phyloP scores from a whole-genome alignment of 2,888 invertebrate genomes.

The Piscicola geometra region DNA sequence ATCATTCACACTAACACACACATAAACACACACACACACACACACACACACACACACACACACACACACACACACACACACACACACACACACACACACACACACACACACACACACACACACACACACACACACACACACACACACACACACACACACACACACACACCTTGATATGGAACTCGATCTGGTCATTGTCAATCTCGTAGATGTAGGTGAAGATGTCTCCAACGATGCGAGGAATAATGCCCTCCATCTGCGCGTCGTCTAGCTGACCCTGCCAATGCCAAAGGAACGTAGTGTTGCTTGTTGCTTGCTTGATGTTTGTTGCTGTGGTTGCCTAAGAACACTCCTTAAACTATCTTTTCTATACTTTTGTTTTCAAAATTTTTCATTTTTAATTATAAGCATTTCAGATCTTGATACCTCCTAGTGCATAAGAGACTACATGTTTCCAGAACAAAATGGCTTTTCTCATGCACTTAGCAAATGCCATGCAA shows the following conservation, averaged over 20 bases:
- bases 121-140: conserved; percentile 14
- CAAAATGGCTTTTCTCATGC: too few species aligned
- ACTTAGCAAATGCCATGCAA: background rate
- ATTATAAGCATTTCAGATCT: too few species aligned
- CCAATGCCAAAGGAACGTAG: too few species aligned
- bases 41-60: conserved; percentile 17
- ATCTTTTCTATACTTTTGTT: too few species aligned
- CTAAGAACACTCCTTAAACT: too few species aligned
- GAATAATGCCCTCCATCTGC: conserved; percentile 72
- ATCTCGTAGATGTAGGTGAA: conserved; percentile 99
- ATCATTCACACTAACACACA: conserved; percentile 9
- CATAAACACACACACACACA: conserved; percentile 16
- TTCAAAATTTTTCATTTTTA: too few species aligned
- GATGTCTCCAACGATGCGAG: conserved; percentile 96
- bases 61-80: conserved; percentile 17
- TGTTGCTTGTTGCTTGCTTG: too few species aligned
- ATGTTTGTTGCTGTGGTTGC: too few species aligned
- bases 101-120: conserved; percentile 19
- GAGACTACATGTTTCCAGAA: too few species aligned
- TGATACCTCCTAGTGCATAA: too few species aligned
- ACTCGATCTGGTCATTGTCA: conserved; percentile 93
- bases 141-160: conserved; percentile 19
- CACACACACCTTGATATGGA: conserved; percentile 82
- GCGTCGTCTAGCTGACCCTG: conserved; percentile 59
- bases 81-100: conserved; percentile 19